phyloP scores from a whole-genome alignment of 64 coral and sea anemone genomes.

The Montipora efflorescens region DNA sequence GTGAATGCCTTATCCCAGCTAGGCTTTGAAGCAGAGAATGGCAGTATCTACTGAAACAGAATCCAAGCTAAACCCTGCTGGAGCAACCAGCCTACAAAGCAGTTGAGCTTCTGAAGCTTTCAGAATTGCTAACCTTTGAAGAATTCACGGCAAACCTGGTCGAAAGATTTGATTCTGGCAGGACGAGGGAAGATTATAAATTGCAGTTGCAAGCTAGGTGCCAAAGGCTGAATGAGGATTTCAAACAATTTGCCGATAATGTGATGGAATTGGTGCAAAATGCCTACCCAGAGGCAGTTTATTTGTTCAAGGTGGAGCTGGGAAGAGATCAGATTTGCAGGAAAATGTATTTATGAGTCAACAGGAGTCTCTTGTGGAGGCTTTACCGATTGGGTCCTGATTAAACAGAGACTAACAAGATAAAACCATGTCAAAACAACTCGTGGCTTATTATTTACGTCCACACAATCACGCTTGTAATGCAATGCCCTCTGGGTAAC shows the following conservation, averaged over 20 bases:
- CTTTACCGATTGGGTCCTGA: no score
- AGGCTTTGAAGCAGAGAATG: slow-evolving; percentile 6
- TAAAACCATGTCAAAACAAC: no score
- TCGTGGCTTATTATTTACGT: no score
- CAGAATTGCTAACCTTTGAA: neutral
- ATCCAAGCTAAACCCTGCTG: slow-evolving; percentile 35
- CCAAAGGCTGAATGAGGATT: slow-evolving; percentile 43
- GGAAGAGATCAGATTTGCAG: slow-evolving; percentile 30
- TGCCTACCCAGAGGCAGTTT: slow-evolving; percentile 42
- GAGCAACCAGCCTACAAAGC: slow-evolving; percentile 65
- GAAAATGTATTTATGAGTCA: slow-evolving; percentile 42
- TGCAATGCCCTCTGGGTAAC: no score
- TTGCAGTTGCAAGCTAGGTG: neutral
- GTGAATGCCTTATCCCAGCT: slow-evolving; percentile 18
- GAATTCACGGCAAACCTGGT: slow-evolving; percentile 45
- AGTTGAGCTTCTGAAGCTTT: neutral
- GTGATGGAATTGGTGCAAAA: slow-evolving; percentile 40
- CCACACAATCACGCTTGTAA: no score
- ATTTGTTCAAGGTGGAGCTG: slow-evolving; percentile 51
- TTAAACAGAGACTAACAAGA: no score
- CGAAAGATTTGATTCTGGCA: slow-evolving; percentile 65
- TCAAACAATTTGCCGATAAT: slow-evolving; percentile 8
- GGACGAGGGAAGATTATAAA: slow-evolving; percentile 59
- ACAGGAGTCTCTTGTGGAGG: slow-evolving; percentile 9
- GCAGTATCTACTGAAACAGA: slow-evolving; percentile 20